Conservation (phyloP, 2,888 invertebrate genomes). For the Prosopocoilus inquinatus region DNA sequence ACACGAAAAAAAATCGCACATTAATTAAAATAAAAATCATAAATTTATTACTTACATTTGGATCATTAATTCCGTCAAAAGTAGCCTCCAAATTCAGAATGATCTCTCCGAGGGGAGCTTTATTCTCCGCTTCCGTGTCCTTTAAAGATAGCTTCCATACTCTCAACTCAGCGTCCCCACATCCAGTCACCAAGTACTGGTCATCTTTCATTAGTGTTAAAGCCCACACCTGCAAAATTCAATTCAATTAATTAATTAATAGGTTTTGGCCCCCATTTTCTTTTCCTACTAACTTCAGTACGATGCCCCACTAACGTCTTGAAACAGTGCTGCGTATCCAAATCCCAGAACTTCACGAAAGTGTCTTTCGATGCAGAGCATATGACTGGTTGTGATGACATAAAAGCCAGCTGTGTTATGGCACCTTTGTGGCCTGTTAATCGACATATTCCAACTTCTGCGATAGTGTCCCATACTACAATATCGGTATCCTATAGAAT, state of each 20-base stretch:
- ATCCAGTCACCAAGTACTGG: conserved; percentile 82
- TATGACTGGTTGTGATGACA: conserved; percentile 66
- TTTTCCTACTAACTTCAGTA: conserved; percentile 62
- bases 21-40: conserved; percentile 2
- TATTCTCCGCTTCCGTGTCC: conserved; percentile 50
- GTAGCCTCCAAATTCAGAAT: conserved; percentile 53
- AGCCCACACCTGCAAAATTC: conserved; percentile 72
- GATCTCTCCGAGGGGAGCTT: conserved; percentile 52
- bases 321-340: conserved; percentile 93
- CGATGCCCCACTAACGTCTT: conserved; percentile 89
- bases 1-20: neutral
- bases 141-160: conserved; percentile 76
- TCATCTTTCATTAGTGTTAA: conserved; percentile 77
- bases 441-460: conserved; percentile 85
- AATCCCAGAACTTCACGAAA: conserved; percentile 95
- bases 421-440: conserved; percentile 90
- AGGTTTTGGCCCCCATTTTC: neutral
- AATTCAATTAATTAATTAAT: neutral
- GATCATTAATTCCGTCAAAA: conserved; percentile 57
- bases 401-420: conserved; percentile 78
- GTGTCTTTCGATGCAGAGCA: conserved; percentile 90
- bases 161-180: conserved; percentile 77
- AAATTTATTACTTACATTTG: conserved; percentile 51
- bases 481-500: conserved; percentile 81
- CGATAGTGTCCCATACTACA: conserved; percentile 92